phyloP scores from a whole-genome alignment of 2,888 invertebrate species.

The Platycheirus albimanus region DNA sequence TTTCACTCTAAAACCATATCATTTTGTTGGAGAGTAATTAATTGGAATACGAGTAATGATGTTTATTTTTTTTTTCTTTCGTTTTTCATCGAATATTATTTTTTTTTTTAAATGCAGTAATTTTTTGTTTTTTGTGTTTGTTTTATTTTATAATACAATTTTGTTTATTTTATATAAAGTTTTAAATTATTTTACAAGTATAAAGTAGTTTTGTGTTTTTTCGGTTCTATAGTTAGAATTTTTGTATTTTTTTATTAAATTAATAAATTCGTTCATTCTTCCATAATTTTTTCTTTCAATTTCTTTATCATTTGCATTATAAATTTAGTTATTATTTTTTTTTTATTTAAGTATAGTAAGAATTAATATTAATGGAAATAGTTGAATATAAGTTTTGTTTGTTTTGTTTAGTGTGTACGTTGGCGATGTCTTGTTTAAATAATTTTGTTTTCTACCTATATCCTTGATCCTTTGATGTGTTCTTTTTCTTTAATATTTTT shows the following conservation, averaged over 20 bases:
- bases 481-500: constrained; percentile 18
- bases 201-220: constrained; percentile 50
- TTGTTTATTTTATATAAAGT: constrained; percentile 34
- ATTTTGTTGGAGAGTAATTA: constrained; percentile 55
- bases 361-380: constrained; percentile 69
- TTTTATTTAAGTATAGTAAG: constrained; percentile 55
- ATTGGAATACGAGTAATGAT: constrained; percentile 63
- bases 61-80: constrained; percentile 22
- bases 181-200: constrained; percentile 70
- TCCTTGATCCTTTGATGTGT: constrained; percentile 70
- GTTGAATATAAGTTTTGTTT: constrained; percentile 62
- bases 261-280: constrained; percentile 74
- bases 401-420: constrained; percentile 60
- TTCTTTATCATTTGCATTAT: constrained; percentile 24
- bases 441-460: constrained; percentile 34
- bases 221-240: constrained; percentile 58
- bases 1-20: constrained; percentile 36
- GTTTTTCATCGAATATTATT: constrained; percentile 47
- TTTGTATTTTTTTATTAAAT: constrained; percentile 65
- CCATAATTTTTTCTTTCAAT: constrained; percentile 28
- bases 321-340: constrained; percentile 56
- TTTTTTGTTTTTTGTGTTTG: constrained; percentile 18
- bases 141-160: constrained; percentile 54
- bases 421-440: constrained; percentile 41
- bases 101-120: constrained; percentile 62